These are phyloP conservation scores for Mionectes olivaceus DNA, from an alignment of 2,797 vertebrate genomes.

Conservation along the genomic window DNA sequence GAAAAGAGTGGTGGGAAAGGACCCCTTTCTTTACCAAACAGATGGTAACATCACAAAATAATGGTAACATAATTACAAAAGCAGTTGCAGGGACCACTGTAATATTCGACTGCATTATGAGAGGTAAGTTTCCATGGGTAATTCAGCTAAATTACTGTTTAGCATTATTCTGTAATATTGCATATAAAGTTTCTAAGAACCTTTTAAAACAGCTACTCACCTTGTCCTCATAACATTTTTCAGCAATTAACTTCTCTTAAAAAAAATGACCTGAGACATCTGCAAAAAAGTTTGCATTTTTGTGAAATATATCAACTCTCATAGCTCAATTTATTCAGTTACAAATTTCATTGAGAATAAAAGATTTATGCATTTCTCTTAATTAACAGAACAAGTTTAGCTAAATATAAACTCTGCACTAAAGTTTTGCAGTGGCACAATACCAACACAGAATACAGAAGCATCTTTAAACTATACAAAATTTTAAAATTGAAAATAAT, in stretches of 20 bases:
- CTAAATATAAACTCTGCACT: constrained; percentile 85
- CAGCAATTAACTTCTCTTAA: neutral
- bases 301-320: constrained; percentile 77
- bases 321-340: constrained; percentile 82
- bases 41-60: neutral
- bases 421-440: constrained; percentile 79
- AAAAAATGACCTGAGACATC: constrained; percentile 24
- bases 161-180: neutral
- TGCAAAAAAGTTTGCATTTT: constrained; percentile 55
- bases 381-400: constrained; percentile 80
- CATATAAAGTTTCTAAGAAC: neutral
- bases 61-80: rapidly evolving
- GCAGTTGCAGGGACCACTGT: neutral
- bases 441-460: constrained; percentile 81
- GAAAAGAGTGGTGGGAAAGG: neutral
- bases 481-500: constrained; percentile 86
- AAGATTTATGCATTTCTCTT: constrained; percentile 83
- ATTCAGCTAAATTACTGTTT: neutral
- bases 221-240: neutral
- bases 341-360: constrained; percentile 81
- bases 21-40: neutral
- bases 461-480: constrained; percentile 86
- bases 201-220: neutral
- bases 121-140: neutral
- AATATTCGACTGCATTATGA: rapidly evolving